Percentiles rank a stretch among this genome's conserved stretches.
Conservation (phyloP, 2,113 vertebrate genomes). For the Sebastes fasciatus region DNA sequence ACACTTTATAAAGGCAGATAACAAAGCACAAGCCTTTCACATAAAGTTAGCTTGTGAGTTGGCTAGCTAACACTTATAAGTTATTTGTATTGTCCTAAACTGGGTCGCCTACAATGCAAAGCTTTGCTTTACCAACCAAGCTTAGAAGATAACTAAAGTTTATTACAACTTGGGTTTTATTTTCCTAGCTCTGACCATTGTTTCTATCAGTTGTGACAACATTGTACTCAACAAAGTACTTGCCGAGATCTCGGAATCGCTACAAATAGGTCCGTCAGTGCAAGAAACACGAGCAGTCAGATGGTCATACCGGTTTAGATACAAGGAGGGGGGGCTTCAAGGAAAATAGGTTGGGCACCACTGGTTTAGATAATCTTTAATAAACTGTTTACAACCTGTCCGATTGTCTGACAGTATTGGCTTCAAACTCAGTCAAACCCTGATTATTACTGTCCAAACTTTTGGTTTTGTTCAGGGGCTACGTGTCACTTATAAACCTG, state of each 20-base stretch:
- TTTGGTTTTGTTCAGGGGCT: not conserved
- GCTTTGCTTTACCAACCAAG: not conserved
- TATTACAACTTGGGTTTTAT: not conserved
- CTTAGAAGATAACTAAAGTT: not conserved
- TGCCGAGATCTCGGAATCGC: not conserved
- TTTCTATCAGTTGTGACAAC: not conserved
- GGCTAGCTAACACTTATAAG: not conserved
- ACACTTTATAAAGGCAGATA: not conserved
- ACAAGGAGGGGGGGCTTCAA: too few relatives aligned
- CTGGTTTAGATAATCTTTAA: too few relatives aligned
- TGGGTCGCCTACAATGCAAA: not conserved
- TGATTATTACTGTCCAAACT: not conserved
- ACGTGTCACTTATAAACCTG: not conserved
- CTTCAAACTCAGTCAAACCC: not conserved
- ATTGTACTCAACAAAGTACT: not conserved
- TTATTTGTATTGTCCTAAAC: slow-evolving; percentile 2
- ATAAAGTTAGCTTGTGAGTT: not conserved
- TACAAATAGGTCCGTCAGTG: too few relatives aligned
- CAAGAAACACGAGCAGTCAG: not conserved
- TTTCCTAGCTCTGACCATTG: not conserved
- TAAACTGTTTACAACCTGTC: too few relatives aligned
- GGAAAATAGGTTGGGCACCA: too few relatives aligned
- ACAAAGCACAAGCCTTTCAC: not conserved
- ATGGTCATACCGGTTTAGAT: too few relatives aligned
- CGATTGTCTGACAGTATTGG: not conserved